Conservation (phyloP, 2,888 invertebrate species). For the Poecilus cupreus region DNA sequence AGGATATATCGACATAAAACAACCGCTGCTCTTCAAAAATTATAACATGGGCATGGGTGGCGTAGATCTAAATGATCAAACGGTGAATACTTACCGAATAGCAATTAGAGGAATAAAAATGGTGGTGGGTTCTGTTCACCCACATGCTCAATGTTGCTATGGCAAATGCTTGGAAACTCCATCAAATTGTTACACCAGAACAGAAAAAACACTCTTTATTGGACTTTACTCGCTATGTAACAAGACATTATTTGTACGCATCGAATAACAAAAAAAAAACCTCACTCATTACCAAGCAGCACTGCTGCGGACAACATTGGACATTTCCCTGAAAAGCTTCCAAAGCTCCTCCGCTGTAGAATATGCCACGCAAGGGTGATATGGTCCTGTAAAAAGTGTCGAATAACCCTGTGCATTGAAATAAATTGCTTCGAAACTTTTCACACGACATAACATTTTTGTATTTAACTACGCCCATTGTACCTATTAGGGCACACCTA, state of each 20-base stretch:
- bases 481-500: background rate
- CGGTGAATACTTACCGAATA: constrained; percentile 48
- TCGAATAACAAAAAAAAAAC: constrained; percentile 38
- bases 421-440: constrained; percentile 26
- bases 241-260: constrained; percentile 28
- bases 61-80: constrained; percentile 53
- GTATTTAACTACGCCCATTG: background rate
- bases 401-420: constrained; percentile 48
- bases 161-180: constrained; percentile 47
- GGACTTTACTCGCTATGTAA: constrained; percentile 41
- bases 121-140: constrained; percentile 54
- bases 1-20: constrained; percentile 40
- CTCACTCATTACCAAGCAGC: constrained; percentile 6
- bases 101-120: constrained; percentile 51
- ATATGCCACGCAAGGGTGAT: constrained; percentile 43
- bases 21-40: constrained; percentile 33
- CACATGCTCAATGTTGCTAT: constrained; percentile 54
- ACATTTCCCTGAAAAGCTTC: constrained; percentile 53
- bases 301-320: constrained; percentile 22
- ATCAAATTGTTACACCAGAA: background rate
- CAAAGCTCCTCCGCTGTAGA: constrained; percentile 40
- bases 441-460: background rate
- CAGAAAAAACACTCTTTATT: constrained; percentile 43
- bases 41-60: constrained; percentile 59
- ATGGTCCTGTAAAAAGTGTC: constrained; percentile 47